Base-by-base conservation (phyloP, 2,113 vertebrate genomes). In the Percina caprodes region DNA sequence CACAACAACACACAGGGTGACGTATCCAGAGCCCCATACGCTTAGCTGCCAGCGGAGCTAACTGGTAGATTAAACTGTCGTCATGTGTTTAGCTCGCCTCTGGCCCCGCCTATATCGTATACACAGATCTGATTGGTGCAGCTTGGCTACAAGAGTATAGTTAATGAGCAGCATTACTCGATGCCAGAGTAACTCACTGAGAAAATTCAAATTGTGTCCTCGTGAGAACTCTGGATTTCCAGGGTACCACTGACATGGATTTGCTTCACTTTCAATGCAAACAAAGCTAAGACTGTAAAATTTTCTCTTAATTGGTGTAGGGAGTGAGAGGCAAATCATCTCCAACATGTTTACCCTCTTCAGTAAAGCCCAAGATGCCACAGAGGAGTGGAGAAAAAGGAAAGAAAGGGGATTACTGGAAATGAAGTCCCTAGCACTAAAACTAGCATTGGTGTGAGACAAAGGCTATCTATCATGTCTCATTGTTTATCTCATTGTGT, bases 381-480 rank as follows among this genome's bases (percentile, higher is more conserved):
- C 18, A 6, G 45, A 46, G 35, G 24, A 0, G 23, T 51, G 15
- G 58, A 74, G 46, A 63, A 23, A 72, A 6, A 45, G 14, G 33
- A 26, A 5, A 6, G 30, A 46, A 15, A 33, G 19, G 67, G 87
- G 80, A 86, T 82, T 69, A 76, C 23, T 68, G 71, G 75, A 76
- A 21, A 66, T 66, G 10, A 68, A 79, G 35, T 74, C 33, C 24
- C 69, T n/a, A 3, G 45, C 5, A 65, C 51, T 78, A 71, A 79
- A 69, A 80, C 73, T 79, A 79, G 18, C 12, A 65, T 9, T 24
- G 19, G 10, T 18, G 35, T 66, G 52, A 73, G 42, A 68, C 56
- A 55, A 76, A 69, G 72, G 2, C 69, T 55, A 46, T 63, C 75
- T 76, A 54, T 83, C 63, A 84, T 84, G 66, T 77, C 56, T 73